These are phyloP conservation scores for Romanogobio albipinnatus DNA, from an alignment of 2,113 vertebrate species.

Conservation along the genomic window DNA sequence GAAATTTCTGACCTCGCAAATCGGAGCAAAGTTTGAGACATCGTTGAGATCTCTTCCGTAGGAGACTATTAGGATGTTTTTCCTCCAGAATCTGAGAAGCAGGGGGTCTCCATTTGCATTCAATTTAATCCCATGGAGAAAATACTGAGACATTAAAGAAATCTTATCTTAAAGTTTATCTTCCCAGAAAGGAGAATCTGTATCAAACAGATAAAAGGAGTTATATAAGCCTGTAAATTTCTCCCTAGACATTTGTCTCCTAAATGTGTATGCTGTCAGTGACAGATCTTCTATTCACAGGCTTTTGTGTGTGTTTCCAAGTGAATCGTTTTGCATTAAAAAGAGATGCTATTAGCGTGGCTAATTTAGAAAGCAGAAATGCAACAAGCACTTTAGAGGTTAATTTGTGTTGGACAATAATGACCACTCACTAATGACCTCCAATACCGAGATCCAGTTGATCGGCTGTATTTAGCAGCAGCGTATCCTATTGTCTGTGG, in stretches of 20 bases:
- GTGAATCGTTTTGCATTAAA: conserved; percentile 27
- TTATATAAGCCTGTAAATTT: neutral
- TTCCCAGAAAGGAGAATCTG: neutral
- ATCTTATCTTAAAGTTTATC: neutral
- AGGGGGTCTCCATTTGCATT: neutral
- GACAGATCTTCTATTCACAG: conserved; percentile 2
- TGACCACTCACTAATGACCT: conserved; percentile 55
- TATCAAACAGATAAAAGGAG: neutral
- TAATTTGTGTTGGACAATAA: conserved; percentile 71
- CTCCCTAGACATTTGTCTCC: neutral
- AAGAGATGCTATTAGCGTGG: conserved; percentile 19
- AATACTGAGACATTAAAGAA: neutral
- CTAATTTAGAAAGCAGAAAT: conserved; percentile 61
- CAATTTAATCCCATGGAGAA: neutral
- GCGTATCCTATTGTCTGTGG: neutral
- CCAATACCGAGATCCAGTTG: conserved; percentile 26
- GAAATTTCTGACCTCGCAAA: neutral
- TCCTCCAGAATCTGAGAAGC: neutral
- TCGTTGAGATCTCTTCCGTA: neutral
- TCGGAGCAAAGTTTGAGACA: neutral
- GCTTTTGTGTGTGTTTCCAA: conserved; percentile 30
- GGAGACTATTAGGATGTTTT: neutral
- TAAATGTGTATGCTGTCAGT: conserved; percentile 6
- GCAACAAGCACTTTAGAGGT: conserved; percentile 61
- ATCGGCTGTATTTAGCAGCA: conserved; percentile 30